Percentiles rank a stretch among this genome's conserved stretches.
Evolutionary conservation across 2,797 vertebrate genomes (phyloP).

Genomic region (Falco concolor): DNA sequence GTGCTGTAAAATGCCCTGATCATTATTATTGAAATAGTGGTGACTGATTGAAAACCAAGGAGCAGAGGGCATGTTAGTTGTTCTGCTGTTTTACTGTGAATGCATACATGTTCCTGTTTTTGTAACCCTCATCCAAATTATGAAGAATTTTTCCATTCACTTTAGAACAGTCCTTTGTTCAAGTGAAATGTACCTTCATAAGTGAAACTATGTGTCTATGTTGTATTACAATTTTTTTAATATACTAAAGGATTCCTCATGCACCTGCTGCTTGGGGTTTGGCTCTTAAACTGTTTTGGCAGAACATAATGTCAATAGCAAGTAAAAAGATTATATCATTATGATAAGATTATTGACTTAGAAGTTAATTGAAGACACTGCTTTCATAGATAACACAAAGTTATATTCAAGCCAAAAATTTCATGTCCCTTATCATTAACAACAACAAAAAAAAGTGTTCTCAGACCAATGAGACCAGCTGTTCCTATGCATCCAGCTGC

Average conservation of each 20-base stretch:
- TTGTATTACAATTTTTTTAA: neutral
- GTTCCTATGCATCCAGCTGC: constrained; percentile 45
- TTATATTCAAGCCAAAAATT: neutral
- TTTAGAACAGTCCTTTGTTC: neutral
- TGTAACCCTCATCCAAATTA: neutral
- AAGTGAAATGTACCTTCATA: neutral
- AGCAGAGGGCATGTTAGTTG: neutral
- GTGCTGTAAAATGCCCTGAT: neutral
- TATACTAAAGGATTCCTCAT: neutral
- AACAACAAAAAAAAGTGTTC: neutral
- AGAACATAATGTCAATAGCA: neutral
- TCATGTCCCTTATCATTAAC: neutral
- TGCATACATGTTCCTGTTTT: neutral
- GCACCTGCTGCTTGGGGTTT: neutral
- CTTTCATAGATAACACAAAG: neutral
- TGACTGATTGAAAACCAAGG: neutral
- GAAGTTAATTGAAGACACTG: neutral
- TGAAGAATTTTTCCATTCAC: neutral
- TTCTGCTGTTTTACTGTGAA: neutral
- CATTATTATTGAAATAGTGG: neutral
- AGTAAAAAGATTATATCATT: neutral
- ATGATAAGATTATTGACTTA: neutral
- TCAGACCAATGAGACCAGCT: constrained; percentile 11
- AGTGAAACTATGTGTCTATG: neutral
- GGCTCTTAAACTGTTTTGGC: neutral